phyloP scores from a whole-genome alignment of 2,113 vertebrate species.

The Ranitomeya variabilis region DNA sequence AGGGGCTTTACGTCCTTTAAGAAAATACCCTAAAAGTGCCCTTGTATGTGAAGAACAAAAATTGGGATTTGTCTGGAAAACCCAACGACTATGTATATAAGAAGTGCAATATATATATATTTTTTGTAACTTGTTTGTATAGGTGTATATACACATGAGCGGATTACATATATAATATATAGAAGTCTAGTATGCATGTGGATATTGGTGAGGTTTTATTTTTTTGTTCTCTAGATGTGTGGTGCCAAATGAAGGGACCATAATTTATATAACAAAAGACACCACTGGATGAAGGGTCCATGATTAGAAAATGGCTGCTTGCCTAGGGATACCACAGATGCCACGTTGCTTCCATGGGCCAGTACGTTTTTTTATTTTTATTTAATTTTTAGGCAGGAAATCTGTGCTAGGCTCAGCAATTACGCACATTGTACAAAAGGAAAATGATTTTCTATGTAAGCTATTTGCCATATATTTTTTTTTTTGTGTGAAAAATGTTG shows the following conservation, averaged over 20 bases:
- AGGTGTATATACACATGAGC: constrained; percentile 75
- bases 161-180: constrained; percentile 71
- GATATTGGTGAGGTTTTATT: constrained; percentile 57
- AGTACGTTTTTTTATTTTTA: not conserved
- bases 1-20: not conserved
- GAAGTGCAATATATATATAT: constrained; percentile 77
- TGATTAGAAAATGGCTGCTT: too few species aligned
- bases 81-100: constrained; percentile 68
- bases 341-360: not conserved
- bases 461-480: not conserved
- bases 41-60: constrained; percentile 70
- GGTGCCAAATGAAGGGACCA: constrained; percentile 9
- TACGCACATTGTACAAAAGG: not conserved
- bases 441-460: not conserved
- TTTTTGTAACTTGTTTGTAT: constrained; percentile 71
- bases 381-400: not conserved
- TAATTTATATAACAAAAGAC: not conserved
- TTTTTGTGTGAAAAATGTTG: not conserved
- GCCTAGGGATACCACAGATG: not conserved
- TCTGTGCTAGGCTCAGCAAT: not conserved
- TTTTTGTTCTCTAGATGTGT: not conserved
- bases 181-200: constrained; percentile 66
- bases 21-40: constrained; percentile 57
- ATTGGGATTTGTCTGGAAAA: constrained; percentile 59
- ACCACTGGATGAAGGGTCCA: not conserved